Evolutionary conservation across 2,797 vertebrate species (phyloP), one percentile per base, ranked within the genome.

Genomic region (Australoheros facetus): DNA sequence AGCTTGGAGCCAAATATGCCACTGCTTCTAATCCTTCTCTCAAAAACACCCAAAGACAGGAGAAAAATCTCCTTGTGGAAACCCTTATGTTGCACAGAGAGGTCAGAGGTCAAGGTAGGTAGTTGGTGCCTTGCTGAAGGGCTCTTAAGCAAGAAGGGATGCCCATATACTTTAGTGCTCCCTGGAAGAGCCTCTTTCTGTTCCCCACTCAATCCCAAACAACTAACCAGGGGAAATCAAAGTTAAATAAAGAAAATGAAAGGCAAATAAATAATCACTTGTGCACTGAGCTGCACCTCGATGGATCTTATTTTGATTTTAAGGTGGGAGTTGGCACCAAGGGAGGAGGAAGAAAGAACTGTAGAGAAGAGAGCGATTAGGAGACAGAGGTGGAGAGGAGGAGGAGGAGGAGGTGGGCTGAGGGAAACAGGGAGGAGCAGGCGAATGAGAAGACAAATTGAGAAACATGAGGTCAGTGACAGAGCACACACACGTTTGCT

Each of bases 201-300:
- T 80, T 87, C 80, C 84, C 77, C 55, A 69, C 81, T 85, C 75
- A 64, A 83, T 83, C 84, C 71, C 57, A 23, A 57, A 73, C 58
- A 74, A 14, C 34, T 11, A 70, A 86, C 75, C 77, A 30, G 23
- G 86, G 84, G 87, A 88, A 89, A 88, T 88, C 77, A 91, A 87
- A 77, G 83, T 80, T 81, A 83, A 87, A 89, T 85, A 85, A 85
- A 86, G 80, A 72, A 87, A 80, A 83, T 82, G 80, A 86, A 88
- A 79, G 69, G 48, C 82, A 81, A 82, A 89, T 80, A 82, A 88
- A 80, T 82, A 84, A 83, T 75, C 34, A 64, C 21, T 8, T 12
- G 37, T 14, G 71, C 75, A 19, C 21, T 10, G 76, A 84, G 84
- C 76, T 21, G 77, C 58, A 60, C 76, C 82, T 77, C 64, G 9